Percentiles rank a stretch among this genome's conserved stretches.
phyloP scores from a whole-genome alignment of 1,140 invertebrate species.

The Panonychus citri region DNA sequence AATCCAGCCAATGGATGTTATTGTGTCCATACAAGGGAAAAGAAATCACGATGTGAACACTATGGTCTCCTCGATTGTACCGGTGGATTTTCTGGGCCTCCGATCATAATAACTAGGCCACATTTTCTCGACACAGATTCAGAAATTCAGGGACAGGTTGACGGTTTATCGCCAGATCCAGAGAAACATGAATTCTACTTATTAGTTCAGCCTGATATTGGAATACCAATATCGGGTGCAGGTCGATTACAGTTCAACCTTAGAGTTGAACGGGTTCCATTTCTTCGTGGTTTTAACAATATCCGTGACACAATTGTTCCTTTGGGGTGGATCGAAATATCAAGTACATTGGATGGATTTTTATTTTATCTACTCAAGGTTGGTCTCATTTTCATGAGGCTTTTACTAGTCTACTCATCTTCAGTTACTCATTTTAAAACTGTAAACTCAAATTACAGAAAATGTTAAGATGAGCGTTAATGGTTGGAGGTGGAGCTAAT shows the following conservation, averaged over 20 bases:
- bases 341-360: not conserved
- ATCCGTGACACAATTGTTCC: not conserved
- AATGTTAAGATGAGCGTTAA: no score
- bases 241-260: not conserved
- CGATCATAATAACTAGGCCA: not conserved
- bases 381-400: no score
- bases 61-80: not conserved
- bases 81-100: not conserved
- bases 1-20: conserved; percentile 14
- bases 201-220: conserved; percentile 41
- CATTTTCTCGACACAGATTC: not conserved
- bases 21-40: not conserved
- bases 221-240: not conserved
- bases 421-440: not conserved
- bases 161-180: not conserved
- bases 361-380: not conserved
- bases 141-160: not conserved
- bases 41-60: not conserved
- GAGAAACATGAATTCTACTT: conserved; percentile 33
- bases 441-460: no score
- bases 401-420: no score
- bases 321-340: not conserved
- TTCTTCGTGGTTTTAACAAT: not conserved
- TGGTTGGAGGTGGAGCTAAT: no score
- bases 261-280: not conserved